Evolutionary conservation across 2,888 invertebrate genomes (phyloP), one percentile per base, ranked within the genome.

Genomic region (Argyresthia albistria): DNA sequence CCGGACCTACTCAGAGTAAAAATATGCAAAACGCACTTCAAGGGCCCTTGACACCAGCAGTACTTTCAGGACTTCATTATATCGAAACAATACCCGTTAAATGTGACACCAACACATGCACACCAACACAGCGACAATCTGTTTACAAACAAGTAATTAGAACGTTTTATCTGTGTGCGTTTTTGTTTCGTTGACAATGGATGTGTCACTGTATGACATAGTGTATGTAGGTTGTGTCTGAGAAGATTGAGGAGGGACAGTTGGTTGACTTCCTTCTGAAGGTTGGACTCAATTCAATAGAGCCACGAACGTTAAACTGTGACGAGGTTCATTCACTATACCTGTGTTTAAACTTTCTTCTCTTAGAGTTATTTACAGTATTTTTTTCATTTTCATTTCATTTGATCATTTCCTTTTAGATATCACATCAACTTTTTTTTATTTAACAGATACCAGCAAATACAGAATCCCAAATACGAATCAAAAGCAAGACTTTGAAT

Each of bases 121-220:
- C 65, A 64, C 47, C 55, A 57, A 65, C 68, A 66, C 64, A 16
- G 12, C 37, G 43, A 50, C 50, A 50, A 8, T n/a, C 67, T 80
- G 80, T 80, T 80, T 76, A 81, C 80, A 78, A 80, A 82, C 77
- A 80, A 73, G 71, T 81, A 80, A 82, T 83, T 83, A 80, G 70
- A 63, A 58, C 60, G 46, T 60, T 66, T 77, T 76, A 79, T 11
- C 43, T 46, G 46, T 68, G 71, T 63, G 73, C 69, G 67, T 61
- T 63, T 65, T 65, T 70, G 70, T 71, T 69, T 62, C 64, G 59
- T 58, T 61, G 64, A 69, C 68, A 69, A 67, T 66, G 59, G 54
- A 59, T 60, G 66, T 64, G 62, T 55, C 66, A 64, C 63, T 57
- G 62, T 54, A 60, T 54, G 56, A n/a, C n/a, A n/a, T n/a, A n/a